Conservation (phyloP, 1,140 invertebrate species). For the Drosophila burlai region DNA sequence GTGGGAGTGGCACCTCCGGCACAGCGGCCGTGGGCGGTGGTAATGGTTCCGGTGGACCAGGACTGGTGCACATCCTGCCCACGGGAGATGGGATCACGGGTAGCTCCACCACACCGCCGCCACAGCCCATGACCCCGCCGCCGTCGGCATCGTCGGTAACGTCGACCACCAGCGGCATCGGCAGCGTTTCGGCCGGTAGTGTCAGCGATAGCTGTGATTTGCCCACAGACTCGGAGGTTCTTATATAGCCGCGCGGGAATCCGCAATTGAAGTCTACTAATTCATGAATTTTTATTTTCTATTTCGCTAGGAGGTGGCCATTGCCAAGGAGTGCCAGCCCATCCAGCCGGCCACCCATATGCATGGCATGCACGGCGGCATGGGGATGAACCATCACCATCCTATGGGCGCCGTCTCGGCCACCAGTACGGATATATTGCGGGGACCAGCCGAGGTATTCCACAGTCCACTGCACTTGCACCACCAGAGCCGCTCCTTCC, state of each 20-base stretch:
- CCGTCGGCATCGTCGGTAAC: slow-evolving; percentile 82
- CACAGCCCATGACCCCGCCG: slow-evolving; percentile 84
- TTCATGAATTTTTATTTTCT: neutral
- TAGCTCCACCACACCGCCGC: slow-evolving; percentile 82
- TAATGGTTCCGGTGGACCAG: slow-evolving; percentile 10
- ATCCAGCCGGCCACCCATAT: slow-evolving; percentile 86
- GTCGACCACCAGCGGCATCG: slow-evolving; percentile 83
- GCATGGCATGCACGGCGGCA: slow-evolving; percentile 50
- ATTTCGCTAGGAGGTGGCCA: slow-evolving; percentile 88
- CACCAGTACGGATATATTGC: slow-evolving; percentile 76
- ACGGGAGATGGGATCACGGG: slow-evolving; percentile 32
- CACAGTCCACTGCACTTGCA: slow-evolving; percentile 84
- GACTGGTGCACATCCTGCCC: slow-evolving; percentile 44
- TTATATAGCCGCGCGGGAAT: neutral
- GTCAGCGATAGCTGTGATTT: slow-evolving; percentile 84
- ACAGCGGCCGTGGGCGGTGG: slow-evolving; percentile 80
- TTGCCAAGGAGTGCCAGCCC: slow-evolving; percentile 88
- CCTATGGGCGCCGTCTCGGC: slow-evolving; percentile 57
- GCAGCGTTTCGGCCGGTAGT: slow-evolving; percentile 80
- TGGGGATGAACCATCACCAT: slow-evolving; percentile 52
- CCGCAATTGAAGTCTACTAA: too few species aligned
- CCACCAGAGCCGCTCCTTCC: slow-evolving; percentile 85
- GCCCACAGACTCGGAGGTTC: slow-evolving; percentile 83
- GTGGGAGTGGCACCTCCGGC: slow-evolving; percentile 16
- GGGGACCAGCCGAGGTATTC: slow-evolving; percentile 75